Evolutionary conservation across 2,797 vertebrate genomes (phyloP).

Genomic region (Tarsius wallacei): DNA sequence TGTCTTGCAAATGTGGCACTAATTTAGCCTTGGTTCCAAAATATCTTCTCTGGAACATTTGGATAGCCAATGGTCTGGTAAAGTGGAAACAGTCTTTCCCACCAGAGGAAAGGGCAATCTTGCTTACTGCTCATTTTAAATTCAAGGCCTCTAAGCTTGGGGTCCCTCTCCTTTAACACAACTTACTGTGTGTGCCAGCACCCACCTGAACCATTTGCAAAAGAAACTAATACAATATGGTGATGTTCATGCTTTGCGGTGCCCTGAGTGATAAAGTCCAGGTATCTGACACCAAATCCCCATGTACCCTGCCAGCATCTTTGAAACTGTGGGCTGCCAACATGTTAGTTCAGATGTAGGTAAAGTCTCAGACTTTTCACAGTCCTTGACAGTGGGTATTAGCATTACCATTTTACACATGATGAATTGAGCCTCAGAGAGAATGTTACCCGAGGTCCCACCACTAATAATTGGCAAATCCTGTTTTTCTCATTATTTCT

Average conservation of each 20-base stretch:
- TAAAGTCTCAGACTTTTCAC: slow-evolving; percentile 40
- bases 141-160: neutral
- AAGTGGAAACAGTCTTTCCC: neutral
- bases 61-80: neutral
- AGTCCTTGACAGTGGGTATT: neutral
- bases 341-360: neutral
- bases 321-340: slow-evolving; percentile 1
- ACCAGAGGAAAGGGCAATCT: neutral
- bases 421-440: neutral
- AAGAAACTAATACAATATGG: neutral
- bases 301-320: slow-evolving; percentile 9
- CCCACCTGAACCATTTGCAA: slow-evolving; percentile 18
- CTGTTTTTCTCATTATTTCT: neutral
- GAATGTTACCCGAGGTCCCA: neutral
- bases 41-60: slow-evolving; percentile 10
- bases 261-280: neutral
- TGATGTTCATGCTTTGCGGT: neutral
- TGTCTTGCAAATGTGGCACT: neutral
- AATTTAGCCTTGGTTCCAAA: slow-evolving; percentile 23
- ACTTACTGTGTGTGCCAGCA: neutral
- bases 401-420: neutral
- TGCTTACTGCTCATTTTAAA: neutral
- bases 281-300: neutral
- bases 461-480: neutral
- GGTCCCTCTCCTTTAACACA: neutral